phyloP scores from a whole-genome alignment of 2,888 invertebrate species.

The Aleiodes alternator region DNA sequence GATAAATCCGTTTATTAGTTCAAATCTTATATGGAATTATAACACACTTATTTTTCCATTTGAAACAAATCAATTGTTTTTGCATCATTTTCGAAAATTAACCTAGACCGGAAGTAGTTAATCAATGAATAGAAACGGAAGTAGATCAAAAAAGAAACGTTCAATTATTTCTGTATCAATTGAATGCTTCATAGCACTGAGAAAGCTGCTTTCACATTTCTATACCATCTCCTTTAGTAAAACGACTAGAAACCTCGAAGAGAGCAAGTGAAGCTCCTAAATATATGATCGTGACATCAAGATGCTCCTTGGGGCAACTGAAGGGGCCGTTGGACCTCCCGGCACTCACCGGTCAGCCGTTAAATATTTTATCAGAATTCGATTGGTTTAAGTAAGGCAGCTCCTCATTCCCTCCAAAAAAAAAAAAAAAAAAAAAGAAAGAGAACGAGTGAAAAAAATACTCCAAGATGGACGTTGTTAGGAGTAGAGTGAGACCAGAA shows the following conservation, averaged over 20 bases:
- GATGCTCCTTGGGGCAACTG: slow-evolving; percentile 66
- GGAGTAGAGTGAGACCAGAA: slow-evolving; percentile 50
- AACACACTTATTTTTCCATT: too few relatives aligned
- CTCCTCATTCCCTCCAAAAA: slow-evolving; percentile 27
- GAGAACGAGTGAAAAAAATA: slow-evolving; percentile 47
- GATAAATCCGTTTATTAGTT: too few relatives aligned
- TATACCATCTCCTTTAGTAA: slow-evolving; percentile 12
- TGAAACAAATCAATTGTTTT: too few relatives aligned
- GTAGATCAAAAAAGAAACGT: background rate
- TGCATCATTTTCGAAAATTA: too few relatives aligned
- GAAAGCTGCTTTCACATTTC: background rate
- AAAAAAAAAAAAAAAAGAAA: slow-evolving; percentile 55
- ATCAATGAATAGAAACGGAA: too few relatives aligned
- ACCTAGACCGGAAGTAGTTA: too few relatives aligned
- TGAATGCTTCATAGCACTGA: background rate
- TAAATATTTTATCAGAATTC: slow-evolving; percentile 74
- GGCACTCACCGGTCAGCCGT: slow-evolving; percentile 59
- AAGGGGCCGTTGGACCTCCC: slow-evolving; percentile 56
- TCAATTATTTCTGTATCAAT: background rate
- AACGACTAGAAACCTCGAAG: slow-evolving; percentile 26
- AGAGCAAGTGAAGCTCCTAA: slow-evolving; percentile 52
- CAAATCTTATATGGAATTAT: too few relatives aligned
- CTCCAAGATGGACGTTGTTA: slow-evolving; percentile 41
- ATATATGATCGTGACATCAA: slow-evolving; percentile 63
- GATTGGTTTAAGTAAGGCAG: slow-evolving; percentile 68